Evolutionary conservation across 2,113 vertebrate species (phyloP).

Genomic region (Heloderma charlesbogerti): DNA sequence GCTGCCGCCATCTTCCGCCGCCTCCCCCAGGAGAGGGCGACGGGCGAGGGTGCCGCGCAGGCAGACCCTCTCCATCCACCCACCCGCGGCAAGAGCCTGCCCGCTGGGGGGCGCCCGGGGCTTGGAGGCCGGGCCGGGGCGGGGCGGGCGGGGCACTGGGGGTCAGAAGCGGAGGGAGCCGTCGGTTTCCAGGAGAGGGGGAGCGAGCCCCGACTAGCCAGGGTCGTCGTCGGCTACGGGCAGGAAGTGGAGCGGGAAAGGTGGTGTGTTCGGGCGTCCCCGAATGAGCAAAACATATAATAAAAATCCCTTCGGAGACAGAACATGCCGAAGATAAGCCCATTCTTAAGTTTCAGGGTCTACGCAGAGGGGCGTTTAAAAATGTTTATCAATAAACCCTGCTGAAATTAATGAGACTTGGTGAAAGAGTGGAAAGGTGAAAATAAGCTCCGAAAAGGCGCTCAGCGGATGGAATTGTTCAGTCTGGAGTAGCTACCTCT

Average conservation of each 20-base stretch:
- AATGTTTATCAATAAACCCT: neutral
- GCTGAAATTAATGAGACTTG: neutral
- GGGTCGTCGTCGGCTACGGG: neutral
- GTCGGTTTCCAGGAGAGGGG: no score
- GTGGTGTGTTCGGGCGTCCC: neutral
- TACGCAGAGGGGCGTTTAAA: neutral
- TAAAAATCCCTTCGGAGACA: neutral
- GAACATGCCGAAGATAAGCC: neutral
- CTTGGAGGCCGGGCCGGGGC: no score
- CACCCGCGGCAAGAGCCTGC: no score
- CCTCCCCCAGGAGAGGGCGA: neutral
- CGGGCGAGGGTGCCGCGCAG: neutral
- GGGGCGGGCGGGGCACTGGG: no score
- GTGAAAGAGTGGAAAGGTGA: neutral
- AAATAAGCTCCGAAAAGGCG: neutral
- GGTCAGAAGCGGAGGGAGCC: no score
- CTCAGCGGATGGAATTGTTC: neutral
- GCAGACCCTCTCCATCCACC: neutral
- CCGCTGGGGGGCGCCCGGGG: no score
- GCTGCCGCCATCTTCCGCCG: neutral
- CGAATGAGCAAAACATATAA: neutral
- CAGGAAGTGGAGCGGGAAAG: neutral
- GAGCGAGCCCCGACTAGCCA: neutral
- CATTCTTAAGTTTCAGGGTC: neutral
- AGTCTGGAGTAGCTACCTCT: neutral